phyloP scores from a whole-genome alignment of 2,113 vertebrate genomes.

The Pteruthius melanotis region DNA sequence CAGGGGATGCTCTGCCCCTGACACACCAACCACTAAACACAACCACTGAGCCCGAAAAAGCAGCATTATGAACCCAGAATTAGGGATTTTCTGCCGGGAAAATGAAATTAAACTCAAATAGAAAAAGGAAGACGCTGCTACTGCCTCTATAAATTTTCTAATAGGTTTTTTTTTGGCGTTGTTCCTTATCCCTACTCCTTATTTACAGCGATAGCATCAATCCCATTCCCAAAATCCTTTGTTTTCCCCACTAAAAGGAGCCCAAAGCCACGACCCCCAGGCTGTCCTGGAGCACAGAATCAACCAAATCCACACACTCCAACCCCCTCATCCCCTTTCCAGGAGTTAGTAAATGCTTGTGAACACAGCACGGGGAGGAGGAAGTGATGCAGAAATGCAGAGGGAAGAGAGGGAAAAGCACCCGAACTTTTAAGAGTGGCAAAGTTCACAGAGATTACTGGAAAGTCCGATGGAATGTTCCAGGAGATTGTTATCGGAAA shows the following conservation, averaged over 20 bases:
- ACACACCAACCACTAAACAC: neutral
- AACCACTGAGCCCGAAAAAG: neutral
- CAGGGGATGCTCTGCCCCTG: neutral
- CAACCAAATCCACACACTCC: neutral
- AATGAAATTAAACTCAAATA: neutral
- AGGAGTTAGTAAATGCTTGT: conserved; percentile 41
- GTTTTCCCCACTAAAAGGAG: neutral
- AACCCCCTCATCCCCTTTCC: neutral
- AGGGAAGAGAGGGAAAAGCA: conserved; percentile 15
- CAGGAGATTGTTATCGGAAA: neutral
- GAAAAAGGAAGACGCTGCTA: neutral
- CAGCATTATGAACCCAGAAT: neutral
- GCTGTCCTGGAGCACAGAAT: neutral
- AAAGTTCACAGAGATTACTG: neutral
- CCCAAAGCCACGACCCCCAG: neutral
- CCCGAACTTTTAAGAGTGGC: neutral
- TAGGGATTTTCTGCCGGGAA: neutral
- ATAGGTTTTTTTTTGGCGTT: neutral
- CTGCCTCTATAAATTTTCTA: neutral
- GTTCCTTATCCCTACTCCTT: neutral
- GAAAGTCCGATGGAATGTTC: conserved; percentile 41
- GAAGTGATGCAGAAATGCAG: conserved; percentile 51
- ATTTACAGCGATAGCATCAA: neutral
- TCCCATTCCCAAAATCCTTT: neutral
- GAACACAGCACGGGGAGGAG: conserved; percentile 30